phyloP scores from a whole-genome alignment of 2,888 invertebrate species.

The Pheosia gnoma region DNA sequence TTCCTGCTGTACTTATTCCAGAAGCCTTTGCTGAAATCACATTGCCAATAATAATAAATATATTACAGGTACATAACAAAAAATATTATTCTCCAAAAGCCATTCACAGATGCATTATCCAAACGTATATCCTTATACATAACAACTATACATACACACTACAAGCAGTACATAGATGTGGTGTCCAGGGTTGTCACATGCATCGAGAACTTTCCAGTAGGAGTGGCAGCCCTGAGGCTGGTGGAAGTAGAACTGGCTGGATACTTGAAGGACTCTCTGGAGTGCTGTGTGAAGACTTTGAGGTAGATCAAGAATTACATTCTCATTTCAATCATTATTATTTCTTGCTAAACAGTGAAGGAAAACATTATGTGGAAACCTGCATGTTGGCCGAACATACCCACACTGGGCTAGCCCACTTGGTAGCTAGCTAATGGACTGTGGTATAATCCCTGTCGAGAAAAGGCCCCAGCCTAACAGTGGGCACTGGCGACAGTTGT shows the following conservation, averaged over 20 bases:
- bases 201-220: constrained; percentile 68
- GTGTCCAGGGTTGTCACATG: constrained; percentile 57
- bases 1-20: too few species aligned
- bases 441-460: too few species aligned
- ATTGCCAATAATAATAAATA: not conserved
- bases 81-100: constrained; percentile 46
- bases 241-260: constrained; percentile 45
- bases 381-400: too few species aligned
- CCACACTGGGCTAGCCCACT: too few species aligned
- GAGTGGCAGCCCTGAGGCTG: constrained; percentile 49
- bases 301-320: constrained; percentile 39
- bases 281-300: constrained; percentile 47
- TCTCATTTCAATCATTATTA: too few species aligned
- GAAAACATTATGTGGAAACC: too few species aligned
- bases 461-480: too few species aligned
- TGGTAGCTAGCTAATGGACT: too few species aligned
- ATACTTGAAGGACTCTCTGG: constrained; percentile 52
- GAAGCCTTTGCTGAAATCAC: too few species aligned
- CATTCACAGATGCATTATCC: constrained; percentile 51
- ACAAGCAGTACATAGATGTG: constrained; percentile 42
- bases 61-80: constrained; percentile 59
- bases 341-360: too few species aligned
- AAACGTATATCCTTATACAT: constrained; percentile 40
- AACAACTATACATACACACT: constrained; percentile 14
- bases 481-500: too few species aligned